These are phyloP conservation scores for Ligdia adustata DNA, from an alignment of 2,888 invertebrate genomes.

Conservation along the genomic window DNA sequence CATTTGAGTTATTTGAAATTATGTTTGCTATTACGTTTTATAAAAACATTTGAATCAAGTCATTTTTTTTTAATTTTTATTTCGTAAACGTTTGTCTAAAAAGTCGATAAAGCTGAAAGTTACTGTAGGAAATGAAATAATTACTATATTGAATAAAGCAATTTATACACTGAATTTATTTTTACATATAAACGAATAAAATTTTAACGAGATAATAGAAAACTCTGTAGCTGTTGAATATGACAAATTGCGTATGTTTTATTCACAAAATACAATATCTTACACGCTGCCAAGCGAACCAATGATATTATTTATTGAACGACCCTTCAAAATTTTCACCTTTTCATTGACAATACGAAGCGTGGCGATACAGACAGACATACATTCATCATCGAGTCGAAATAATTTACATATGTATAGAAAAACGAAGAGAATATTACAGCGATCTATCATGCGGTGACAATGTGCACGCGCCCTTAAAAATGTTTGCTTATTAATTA, in stretches of 20 bases:
- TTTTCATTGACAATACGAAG: constrained; percentile 44
- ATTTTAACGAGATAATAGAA: neutral
- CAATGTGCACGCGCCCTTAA: constrained; percentile 68
- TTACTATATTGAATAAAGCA: too few relatives aligned
- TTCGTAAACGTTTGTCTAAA: too few relatives aligned
- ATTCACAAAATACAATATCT: constrained; percentile 23
- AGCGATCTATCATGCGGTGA: constrained; percentile 73
- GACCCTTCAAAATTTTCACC: constrained; percentile 47
- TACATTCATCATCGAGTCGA: constrained; percentile 52
- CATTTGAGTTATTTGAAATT: too few relatives aligned
- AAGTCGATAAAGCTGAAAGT: too few relatives aligned
- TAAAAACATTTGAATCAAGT: too few relatives aligned
- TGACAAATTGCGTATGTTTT: constrained; percentile 36
- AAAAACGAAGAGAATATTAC: constrained; percentile 67
- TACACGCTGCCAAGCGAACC: constrained; percentile 20
- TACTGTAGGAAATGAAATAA: too few relatives aligned
- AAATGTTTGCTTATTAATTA: constrained; percentile 50
- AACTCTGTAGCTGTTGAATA: constrained; percentile 15
- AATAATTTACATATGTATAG: constrained; percentile 73
- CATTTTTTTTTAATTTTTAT: too few relatives aligned
- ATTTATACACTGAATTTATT: too few relatives aligned
- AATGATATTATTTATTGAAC: constrained; percentile 40
- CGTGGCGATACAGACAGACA: constrained; percentile 34
- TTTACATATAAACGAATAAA: too few relatives aligned
- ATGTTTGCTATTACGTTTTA: too few relatives aligned